Evolutionary conservation across 2,888 invertebrate genomes (phyloP).

Genomic region (Imbricaverruca yamaguchii): DNA sequence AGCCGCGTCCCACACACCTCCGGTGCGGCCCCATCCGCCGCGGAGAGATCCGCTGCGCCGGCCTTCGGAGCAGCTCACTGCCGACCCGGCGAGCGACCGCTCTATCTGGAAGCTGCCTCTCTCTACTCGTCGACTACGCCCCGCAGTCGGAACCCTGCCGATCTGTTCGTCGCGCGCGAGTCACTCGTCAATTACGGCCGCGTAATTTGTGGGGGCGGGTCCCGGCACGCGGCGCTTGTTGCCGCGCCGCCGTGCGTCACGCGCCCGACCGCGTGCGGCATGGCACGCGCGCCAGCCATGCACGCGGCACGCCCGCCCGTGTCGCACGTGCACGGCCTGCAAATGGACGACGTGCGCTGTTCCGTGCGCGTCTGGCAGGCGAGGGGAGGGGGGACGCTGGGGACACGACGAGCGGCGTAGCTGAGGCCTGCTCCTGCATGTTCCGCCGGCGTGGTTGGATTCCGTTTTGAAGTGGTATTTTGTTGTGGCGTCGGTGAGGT

Average conservation of each 20-base stretch:
- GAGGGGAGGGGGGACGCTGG: too few relatives aligned
- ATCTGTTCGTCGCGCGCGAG: background rate
- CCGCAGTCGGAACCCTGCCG: background rate
- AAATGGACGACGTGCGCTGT: too few relatives aligned
- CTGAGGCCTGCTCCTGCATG: too few relatives aligned
- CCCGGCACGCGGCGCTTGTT: background rate
- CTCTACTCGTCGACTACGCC: background rate
- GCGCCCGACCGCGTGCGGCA: background rate
- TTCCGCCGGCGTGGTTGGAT: too few relatives aligned
- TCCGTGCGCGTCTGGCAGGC: too few relatives aligned
- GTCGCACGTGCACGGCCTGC: too few relatives aligned
- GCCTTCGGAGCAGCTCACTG: background rate
- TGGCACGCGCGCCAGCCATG: background rate
- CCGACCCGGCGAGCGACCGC: background rate
- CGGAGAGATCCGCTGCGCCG: too few relatives aligned
- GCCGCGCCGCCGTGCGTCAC: background rate
- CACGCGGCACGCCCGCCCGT: too few relatives aligned
- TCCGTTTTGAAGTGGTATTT: slow-evolving; percentile 21
- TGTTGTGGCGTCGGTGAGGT: too few relatives aligned
- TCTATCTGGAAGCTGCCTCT: background rate
- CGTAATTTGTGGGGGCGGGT: background rate
- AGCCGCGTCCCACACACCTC: background rate
- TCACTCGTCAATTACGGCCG: background rate
- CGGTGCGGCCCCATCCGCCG: too few relatives aligned
- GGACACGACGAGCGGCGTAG: too few relatives aligned